Evolutionary conservation across 1,140 invertebrate species (phyloP), one percentile per base, ranked within the genome.

Genomic region (Palaemon carinicauda): DNA sequence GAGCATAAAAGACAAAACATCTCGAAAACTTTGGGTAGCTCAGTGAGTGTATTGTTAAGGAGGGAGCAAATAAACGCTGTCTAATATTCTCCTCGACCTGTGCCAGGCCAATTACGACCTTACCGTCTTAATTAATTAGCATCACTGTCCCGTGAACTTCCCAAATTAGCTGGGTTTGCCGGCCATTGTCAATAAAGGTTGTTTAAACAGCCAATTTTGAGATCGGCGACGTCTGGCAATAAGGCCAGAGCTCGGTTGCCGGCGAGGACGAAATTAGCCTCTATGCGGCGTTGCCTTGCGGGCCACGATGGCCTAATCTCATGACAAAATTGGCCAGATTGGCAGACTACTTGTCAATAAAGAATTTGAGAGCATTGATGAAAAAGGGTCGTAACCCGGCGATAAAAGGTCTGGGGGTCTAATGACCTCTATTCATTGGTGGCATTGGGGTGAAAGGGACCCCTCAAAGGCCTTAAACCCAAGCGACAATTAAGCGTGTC

Each of bases 321-420:
- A 73, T 80, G 84, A 86, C 84, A 86, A 86, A n/a, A 86, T 86
- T 86, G 84, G 84, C 84, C 84, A 86, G 84, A 86, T 86, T 86
- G 84, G 65, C 77, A 71, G 84, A 86, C 50, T 71, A 86, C 74
- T 86, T 80, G 84, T 86, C 84, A 80, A 86, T 86, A 86, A 86
- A 86, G 84, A 80, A 74, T 71, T 29, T 56, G 17, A 31, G 71
- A 15, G 33, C 17, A 41, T 41, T 41, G 41, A 41, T 29, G 65
- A 51, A 71, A 56, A 80, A 51, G 53, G 65, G 73, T 31, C 52
- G 77, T 27, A 52, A 80, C 31, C 51, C 77, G 29, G 73, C 77
- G 53, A 14, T 56, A n/a, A 21, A 24, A 27, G 33, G 52, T 27
- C 21, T n/a, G 41, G 71, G 19, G 12, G 29, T 19, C 27, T 50